Percentiles rank a stretch among this genome's conserved stretches.
Conservation (phyloP, 2,888 invertebrate species). For the Caenorhabditis sp. region DNA sequence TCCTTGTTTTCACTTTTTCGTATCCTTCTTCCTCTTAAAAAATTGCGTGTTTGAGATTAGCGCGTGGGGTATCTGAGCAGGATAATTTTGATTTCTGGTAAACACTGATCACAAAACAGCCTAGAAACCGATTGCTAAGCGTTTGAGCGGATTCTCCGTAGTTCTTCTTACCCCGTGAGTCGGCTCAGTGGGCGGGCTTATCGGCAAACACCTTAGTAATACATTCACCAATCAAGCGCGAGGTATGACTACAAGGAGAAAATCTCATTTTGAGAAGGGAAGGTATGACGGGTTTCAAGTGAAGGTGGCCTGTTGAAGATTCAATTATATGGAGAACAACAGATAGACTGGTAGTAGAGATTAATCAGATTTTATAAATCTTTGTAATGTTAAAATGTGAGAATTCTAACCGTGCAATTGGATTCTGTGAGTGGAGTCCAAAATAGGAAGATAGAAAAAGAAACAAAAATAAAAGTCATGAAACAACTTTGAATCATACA, state of each 20-base stretch:
- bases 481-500: constrained; percentile 9
- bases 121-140: constrained; percentile 22
- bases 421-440: not conserved
- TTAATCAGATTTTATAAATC: not conserved
- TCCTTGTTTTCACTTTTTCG: not conserved
- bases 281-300: constrained; percentile 4
- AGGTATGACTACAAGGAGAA: constrained; percentile 10
- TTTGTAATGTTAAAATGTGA: not conserved
- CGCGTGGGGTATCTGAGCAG: constrained; percentile 12
- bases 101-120: constrained; percentile 10
- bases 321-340: not conserved
- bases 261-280: not conserved
- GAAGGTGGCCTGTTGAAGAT: constrained; percentile 8
- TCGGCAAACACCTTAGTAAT: not conserved
- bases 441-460: no score
- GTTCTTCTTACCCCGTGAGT: not conserved
- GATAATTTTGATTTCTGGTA: constrained; percentile 10
- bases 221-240: constrained; percentile 12
- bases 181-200: constrained; percentile 12
- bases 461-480: not conserved
- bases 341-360: constrained; percentile 13
- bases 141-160: constrained; percentile 16
- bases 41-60: not conserved
- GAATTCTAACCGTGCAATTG: not conserved
- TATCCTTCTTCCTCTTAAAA: not conserved